A percentile compares a stretch with the other conserved stretches of the same genome.
Evolutionary conservation across 2,888 invertebrate species (phyloP).

Genomic region (Ceramica pisi): DNA sequence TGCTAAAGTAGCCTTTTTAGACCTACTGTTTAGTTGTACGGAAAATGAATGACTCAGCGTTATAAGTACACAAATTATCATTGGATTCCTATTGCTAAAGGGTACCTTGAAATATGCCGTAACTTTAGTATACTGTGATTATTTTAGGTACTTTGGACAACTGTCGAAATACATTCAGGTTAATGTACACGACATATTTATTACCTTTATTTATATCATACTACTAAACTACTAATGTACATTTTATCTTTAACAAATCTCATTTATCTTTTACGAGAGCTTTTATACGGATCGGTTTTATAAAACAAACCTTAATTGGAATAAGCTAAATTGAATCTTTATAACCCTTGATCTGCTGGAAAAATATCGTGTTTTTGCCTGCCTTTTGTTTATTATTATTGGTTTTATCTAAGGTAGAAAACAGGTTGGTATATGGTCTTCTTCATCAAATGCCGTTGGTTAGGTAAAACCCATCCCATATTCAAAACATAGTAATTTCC

Average conservation of each 20-base stretch:
- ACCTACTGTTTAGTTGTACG: too few species aligned
- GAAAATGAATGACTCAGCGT: conserved; percentile 1
- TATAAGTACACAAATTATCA: conserved; percentile 4
- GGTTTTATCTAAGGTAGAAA: not conserved
- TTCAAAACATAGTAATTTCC: not conserved
- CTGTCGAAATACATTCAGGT: conserved; percentile 37
- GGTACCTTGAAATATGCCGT: conserved; percentile 53
- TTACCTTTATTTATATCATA: not conserved
- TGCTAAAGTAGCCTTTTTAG: too few species aligned
- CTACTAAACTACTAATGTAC: not conserved
- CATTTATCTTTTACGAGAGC: conserved; percentile 2
- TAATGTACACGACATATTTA: conserved; percentile 29
- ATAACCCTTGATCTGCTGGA: not conserved
- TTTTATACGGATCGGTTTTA: conserved; percentile 10
- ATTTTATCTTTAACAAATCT: conserved; percentile 24
- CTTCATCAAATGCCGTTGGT: not conserved
- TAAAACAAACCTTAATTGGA: conserved; percentile 28
- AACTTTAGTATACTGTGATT: conserved; percentile 27
- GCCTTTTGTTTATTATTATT: conserved; percentile 26
- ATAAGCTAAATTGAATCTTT: conserved; percentile 19
- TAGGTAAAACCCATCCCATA: not conserved
- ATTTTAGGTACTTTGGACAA: conserved; percentile 27
- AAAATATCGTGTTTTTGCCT: not conserved
- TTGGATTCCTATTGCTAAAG: conserved; percentile 39
- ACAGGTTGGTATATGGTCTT: not conserved